phyloP scores from a whole-genome alignment of 2,888 invertebrate genomes.

The Dorcus hopei region DNA sequence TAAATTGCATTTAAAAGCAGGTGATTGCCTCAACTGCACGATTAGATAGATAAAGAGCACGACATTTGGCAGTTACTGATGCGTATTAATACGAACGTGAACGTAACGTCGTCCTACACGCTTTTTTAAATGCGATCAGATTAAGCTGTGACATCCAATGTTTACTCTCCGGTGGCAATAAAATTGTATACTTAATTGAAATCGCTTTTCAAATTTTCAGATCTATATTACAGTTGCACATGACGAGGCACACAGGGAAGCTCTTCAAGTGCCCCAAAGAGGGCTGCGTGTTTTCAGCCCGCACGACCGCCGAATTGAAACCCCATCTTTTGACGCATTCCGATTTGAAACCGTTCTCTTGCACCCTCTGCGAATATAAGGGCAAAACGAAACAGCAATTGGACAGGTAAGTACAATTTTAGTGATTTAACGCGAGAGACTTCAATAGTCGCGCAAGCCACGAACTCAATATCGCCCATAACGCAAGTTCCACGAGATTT shows the following conservation, averaged over 20 bases:
- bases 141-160: no score
- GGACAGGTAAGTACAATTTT: constrained; percentile 47
- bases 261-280: constrained; percentile 54
- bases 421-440: constrained; percentile 1
- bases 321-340: constrained; percentile 58
- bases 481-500: no score
- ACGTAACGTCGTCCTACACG: no score
- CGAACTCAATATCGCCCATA: neutral
- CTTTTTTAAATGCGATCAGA: no score
- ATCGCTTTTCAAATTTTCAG: constrained; percentile 43
- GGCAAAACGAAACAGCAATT: constrained; percentile 55
- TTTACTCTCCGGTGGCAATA: no score
- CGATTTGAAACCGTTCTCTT: constrained; percentile 50
- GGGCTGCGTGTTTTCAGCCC: constrained; percentile 57
- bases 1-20: no score
- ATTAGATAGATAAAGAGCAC: no score
- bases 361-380: constrained; percentile 53
- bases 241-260: constrained; percentile 56
- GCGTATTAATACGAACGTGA: no score
- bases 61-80: no score
- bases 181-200: no score
- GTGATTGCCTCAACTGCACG: no score
- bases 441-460: neutral
- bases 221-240: constrained; percentile 59
- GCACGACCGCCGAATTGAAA: constrained; percentile 56